Evolutionary conservation across 2,888 invertebrate species (phyloP).

Genomic region (Euzophera pinguis): DNA sequence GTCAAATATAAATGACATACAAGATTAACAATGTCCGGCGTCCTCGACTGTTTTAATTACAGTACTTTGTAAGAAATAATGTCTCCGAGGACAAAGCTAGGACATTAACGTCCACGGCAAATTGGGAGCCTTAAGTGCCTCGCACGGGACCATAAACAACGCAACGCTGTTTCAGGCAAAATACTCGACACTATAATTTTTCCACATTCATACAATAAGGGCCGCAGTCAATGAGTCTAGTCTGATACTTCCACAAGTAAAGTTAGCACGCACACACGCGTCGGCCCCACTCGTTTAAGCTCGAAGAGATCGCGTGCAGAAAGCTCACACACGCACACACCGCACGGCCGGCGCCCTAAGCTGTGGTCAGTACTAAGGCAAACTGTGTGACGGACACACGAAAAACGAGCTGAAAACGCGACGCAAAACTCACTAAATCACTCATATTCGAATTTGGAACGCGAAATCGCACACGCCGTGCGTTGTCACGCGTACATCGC

Average conservation of each 20-base stretch:
- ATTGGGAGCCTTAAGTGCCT: constrained; percentile 73
- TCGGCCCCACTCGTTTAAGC: constrained; percentile 70
- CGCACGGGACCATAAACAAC: constrained; percentile 67
- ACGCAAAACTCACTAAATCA: constrained; percentile 63
- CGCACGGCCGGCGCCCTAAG: constrained; percentile 75
- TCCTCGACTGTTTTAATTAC: constrained; percentile 60
- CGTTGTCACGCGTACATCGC: constrained; percentile 30
- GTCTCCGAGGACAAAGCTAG: constrained; percentile 59
- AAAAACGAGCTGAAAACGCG: constrained; percentile 76
- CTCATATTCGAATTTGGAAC: constrained; percentile 40
- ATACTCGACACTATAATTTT: constrained; percentile 76
- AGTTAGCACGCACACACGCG: constrained; percentile 63
- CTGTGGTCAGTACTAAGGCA: constrained; percentile 79
- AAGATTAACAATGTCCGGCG: constrained; percentile 36
- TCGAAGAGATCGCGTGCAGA: constrained; percentile 75
- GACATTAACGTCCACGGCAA: constrained; percentile 66
- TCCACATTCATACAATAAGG: constrained; percentile 80
- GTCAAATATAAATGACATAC: constrained; percentile 24
- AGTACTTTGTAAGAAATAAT: constrained; percentile 65
- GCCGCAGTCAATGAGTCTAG: constrained; percentile 80
- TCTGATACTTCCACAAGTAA: constrained; percentile 72
- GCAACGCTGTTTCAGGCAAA: constrained; percentile 72
- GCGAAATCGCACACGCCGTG: constrained; percentile 30
- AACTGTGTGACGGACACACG: constrained; percentile 80
- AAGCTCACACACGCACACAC: constrained; percentile 76